Evolutionary conservation across 2,113 vertebrate species (phyloP), one percentile per base, ranked within the genome.

Genomic region (Micronisus gabar): DNA sequence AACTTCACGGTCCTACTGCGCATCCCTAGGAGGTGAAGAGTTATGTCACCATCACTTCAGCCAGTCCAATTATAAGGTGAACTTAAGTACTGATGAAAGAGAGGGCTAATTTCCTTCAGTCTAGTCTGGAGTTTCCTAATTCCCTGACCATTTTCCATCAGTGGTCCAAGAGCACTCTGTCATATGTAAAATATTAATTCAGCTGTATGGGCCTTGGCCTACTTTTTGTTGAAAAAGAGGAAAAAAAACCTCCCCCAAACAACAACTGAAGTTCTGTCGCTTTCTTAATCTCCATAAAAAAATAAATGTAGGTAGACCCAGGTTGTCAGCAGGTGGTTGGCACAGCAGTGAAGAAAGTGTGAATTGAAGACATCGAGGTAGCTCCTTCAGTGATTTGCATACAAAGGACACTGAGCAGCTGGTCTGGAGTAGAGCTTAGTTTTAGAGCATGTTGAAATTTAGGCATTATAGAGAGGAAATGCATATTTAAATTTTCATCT

Each of bases 1-100:
- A 81, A 12, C 62, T 53, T 95, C 16, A 7, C 0, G 0, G n/a
- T 68, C 38, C 38, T 67, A 2, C 19, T 61, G 47, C 1, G 0
- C 3, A 14, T 63, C 20, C 43, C 53, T 40, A 10, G 67, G 30
- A 63, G 30, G 15, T 22, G 9, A 45, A 66, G 45, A 70, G 59
- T 95, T 63, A 11, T 8, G 23, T 47, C 65, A 18, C 36, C 20
- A 4, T 41, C 5, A 4, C 47, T 72, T 91, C 71, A 80, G 7
- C 43, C 55, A 17, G 43, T 63, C 3, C 8, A 72, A 19, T 63
- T 83, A 5, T 4, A 27, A 65, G 48, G 63, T 70, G 53, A 68
- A 52, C 15, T 34, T 59, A 65, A 90, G 45, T 68, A 19, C 32
- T 53, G 45, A 11, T 72, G 53, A 43, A 79, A 58, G 62, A 75